Conservation (phyloP, 2,888 invertebrate genomes). For the Melieria picta region DNA sequence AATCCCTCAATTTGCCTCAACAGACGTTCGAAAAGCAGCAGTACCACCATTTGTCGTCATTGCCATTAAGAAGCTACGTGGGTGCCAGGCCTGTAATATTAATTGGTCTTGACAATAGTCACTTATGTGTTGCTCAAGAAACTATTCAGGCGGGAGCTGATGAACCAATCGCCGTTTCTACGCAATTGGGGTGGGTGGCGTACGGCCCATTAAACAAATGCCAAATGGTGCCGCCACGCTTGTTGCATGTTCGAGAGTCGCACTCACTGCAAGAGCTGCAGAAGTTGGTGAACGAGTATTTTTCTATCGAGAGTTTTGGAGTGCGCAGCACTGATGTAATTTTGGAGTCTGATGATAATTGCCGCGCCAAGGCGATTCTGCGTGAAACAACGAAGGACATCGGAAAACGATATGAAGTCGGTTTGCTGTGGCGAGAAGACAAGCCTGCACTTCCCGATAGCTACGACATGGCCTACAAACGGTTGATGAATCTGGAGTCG, state of each 20-base stretch:
- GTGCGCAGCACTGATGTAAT: not conserved
- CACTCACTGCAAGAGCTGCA: slow-evolving; percentile 8
- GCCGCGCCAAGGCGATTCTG: slow-evolving; percentile 21
- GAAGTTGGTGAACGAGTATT: slow-evolving; percentile 12
- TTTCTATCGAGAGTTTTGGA: slow-evolving; percentile 12
- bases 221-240: not conserved
- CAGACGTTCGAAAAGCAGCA: slow-evolving; percentile 1
- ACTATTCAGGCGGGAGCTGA: not conserved
- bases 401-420: slow-evolving; percentile 32
- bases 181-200: slow-evolving; percentile 2
- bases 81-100: slow-evolving; percentile 1
- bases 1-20: slow-evolving; percentile 13
- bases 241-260: not conserved
- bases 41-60: too few relatives aligned
- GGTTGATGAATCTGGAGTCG: slow-evolving; percentile 33
- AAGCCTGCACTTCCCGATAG: slow-evolving; percentile 28
- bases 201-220: slow-evolving; percentile 1
- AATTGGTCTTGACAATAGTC: not conserved
- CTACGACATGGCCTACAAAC: slow-evolving; percentile 36
- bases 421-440: slow-evolving; percentile 38
- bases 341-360: slow-evolving; percentile 30
- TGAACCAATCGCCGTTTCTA: slow-evolving; percentile 3
- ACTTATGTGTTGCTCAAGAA: not conserved
- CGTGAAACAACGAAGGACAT: slow-evolving; percentile 22
- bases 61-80: too few relatives aligned